Percentiles rank a stretch among this genome's conserved stretches.
phyloP scores from a whole-genome alignment of 1,140 invertebrate genomes.

The Anastrepha ludens region DNA sequence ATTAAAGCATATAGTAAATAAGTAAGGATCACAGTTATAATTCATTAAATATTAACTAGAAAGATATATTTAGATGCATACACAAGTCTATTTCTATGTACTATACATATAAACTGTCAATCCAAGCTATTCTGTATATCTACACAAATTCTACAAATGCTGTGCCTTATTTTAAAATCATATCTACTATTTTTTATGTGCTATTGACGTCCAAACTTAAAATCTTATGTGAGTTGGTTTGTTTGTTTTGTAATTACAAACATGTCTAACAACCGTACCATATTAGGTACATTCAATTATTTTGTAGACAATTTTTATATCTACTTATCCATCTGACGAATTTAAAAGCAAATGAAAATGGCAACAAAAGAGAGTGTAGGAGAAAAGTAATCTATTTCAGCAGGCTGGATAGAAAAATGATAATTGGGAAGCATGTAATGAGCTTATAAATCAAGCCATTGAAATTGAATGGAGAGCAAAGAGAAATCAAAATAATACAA shows the following conservation, averaged over 20 bases:
- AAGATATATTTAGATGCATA: background rate
- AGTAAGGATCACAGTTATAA: no score
- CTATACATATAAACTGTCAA: slow-evolving; percentile 6
- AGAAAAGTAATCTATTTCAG: slow-evolving; percentile 63
- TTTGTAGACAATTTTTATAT: no score
- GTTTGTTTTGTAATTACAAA: no score
- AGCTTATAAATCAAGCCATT: background rate
- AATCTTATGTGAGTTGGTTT: no score
- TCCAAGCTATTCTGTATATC: slow-evolving; percentile 12
- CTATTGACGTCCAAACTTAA: no score
- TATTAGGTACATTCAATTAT: no score
- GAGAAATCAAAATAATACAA: background rate
- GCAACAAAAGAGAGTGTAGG: slow-evolving; percentile 32
- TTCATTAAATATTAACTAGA: background rate
- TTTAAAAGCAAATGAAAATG: slow-evolving; percentile 60
- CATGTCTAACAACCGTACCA: no score
- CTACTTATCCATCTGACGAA: slow-evolving; percentile 59
- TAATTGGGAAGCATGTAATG: background rate
- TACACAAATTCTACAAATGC: background rate
- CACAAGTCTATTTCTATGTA: background rate
- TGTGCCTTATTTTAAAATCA: slow-evolving; percentile 5
- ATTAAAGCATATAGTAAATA: background rate
- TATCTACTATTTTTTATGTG: background rate
- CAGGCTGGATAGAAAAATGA: slow-evolving; percentile 66
- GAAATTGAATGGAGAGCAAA: slow-evolving; percentile 3